phyloP scores from a whole-genome alignment of 2,888 invertebrate species.

The Balanococcus diminutus region DNA sequence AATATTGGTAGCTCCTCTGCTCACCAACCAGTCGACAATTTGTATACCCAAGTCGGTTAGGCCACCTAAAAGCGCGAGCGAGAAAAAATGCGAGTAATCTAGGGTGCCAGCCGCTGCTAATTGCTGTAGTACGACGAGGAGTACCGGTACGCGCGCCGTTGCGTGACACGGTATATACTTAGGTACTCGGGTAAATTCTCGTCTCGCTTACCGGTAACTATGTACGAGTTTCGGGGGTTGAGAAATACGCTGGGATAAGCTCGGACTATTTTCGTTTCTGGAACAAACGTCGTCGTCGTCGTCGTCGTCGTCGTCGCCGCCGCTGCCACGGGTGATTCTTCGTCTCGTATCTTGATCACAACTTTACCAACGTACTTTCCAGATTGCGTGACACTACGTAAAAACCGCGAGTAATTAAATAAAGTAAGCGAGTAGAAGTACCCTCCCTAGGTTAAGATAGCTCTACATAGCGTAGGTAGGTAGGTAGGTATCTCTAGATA shows the following conservation, averaged over 20 bases:
- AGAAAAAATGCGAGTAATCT: too few relatives aligned
- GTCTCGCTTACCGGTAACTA: constrained; percentile 54
- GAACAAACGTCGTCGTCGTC: neutral
- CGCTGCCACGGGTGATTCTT: constrained; percentile 41
- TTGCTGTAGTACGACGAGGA: too few relatives aligned
- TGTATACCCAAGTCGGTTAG: constrained; percentile 49
- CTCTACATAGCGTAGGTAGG: neutral
- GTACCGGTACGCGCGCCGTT: too few relatives aligned
- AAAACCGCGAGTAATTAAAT: too few relatives aligned
- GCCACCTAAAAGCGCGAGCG: too few relatives aligned
- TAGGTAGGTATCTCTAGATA: too few relatives aligned
- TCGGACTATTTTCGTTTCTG: constrained; percentile 42
- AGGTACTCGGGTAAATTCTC: too few relatives aligned
- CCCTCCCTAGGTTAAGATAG: too few relatives aligned
- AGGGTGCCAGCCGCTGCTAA: too few relatives aligned
- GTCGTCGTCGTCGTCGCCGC: too few relatives aligned
- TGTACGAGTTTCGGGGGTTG: constrained; percentile 46
- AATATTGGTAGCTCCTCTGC: constrained; percentile 55
- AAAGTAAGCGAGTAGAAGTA: neutral
- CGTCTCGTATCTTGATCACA: constrained; percentile 51
- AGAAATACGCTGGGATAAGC: constrained; percentile 54
- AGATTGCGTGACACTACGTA: constrained; percentile 1
- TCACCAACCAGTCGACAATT: constrained; percentile 52
- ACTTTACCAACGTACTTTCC: constrained; percentile 51
- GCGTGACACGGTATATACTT: too few relatives aligned